phyloP scores from a whole-genome alignment of 1,140 invertebrate genomes.

The Bemisia tabaci region DNA sequence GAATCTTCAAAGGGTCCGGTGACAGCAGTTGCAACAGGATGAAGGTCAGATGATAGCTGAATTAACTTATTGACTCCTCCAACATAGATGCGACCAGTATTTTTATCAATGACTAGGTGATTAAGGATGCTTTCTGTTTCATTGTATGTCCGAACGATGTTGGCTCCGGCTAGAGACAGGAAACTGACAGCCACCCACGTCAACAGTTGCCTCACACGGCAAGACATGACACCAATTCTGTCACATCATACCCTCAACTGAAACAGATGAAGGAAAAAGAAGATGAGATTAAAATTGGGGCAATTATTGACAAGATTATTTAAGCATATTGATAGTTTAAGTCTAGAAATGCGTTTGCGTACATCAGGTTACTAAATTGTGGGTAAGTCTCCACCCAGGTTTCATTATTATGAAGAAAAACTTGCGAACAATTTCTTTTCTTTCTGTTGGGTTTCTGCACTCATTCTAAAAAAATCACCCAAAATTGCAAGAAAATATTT shows the following conservation, averaged over 20 bases:
- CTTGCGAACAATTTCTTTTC: no score
- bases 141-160: neutral
- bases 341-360: no score
- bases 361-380: no score
- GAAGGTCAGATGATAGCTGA: constrained; percentile 76
- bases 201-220: neutral
- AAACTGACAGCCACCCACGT: neutral
- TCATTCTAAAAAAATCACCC: no score
- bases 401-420: no score
- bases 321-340: no score
- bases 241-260: neutral
- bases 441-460: no score
- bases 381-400: no score
- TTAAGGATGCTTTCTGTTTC: constrained; percentile 38
- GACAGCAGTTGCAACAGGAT: constrained; percentile 54
- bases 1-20: constrained; percentile 87
- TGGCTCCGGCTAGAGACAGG: neutral
- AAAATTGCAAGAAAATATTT: no score
- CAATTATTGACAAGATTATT: no score
- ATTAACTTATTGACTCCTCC: constrained; percentile 89
- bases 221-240: neutral
- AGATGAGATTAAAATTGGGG: no score
- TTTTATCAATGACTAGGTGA: constrained; percentile 81
- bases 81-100: constrained; percentile 81
- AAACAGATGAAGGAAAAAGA: neutral